A percentile compares a stretch with the other conserved stretches of the same genome.
These are phyloP conservation scores for Lipophrys pholis DNA, from an alignment of 2,113 vertebrate species.

Conservation along the genomic window DNA sequence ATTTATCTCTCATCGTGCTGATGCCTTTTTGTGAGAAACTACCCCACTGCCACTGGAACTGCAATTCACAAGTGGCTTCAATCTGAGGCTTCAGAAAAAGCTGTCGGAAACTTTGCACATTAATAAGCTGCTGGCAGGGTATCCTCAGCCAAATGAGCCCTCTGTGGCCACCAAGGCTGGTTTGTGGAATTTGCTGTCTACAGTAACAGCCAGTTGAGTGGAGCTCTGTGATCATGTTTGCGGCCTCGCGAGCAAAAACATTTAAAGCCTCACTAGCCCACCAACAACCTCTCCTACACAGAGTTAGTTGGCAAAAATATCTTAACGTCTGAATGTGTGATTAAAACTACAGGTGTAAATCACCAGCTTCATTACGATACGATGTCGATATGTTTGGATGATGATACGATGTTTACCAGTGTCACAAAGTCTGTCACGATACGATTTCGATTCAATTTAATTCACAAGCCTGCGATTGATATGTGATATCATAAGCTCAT, in stretches of 20 bases:
- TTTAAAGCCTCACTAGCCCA: neutral
- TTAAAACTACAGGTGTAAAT: too few relatives aligned
- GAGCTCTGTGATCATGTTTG: neutral
- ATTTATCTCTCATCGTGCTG: neutral
- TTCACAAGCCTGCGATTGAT: too few relatives aligned
- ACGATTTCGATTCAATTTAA: too few relatives aligned
- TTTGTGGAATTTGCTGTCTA: slow-evolving; percentile 23
- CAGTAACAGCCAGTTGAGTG: slow-evolving; percentile 3
- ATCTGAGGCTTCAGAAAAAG: slow-evolving; percentile 11
- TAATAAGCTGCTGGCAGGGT: slow-evolving; percentile 3
- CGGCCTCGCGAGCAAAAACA: neutral
- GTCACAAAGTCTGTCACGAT: too few relatives aligned
- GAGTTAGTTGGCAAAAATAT: neutral
- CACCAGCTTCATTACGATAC: too few relatives aligned
- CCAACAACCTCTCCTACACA: neutral
- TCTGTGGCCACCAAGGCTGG: neutral
- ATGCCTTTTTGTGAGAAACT: neutral
- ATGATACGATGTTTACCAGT: too few relatives aligned
- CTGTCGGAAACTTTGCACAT: slow-evolving; percentile 21
- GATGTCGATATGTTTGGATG: too few relatives aligned
- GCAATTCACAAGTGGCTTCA: neutral
- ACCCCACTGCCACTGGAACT: neutral
- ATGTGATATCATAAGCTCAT: too few relatives aligned
- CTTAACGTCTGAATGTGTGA: neutral
- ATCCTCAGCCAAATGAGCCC: slow-evolving; percentile 23